Conservation (phyloP, 1,140 invertebrate species). For the Brachionus rotundiformis region DNA sequence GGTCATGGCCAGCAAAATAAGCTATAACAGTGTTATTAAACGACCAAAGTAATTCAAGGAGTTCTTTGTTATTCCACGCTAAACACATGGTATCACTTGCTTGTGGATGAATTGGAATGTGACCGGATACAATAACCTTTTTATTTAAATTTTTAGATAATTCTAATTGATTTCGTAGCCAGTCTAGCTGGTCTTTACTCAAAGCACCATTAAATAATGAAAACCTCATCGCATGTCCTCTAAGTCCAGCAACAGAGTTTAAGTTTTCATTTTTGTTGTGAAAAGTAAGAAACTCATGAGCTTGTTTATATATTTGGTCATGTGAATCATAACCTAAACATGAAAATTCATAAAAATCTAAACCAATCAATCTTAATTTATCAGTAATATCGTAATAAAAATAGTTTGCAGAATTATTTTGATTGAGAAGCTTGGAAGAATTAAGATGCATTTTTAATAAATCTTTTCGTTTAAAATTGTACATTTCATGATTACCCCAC, state of each 20-base stretch:
- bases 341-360: conserved; percentile 62
- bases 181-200: conserved; percentile 58
- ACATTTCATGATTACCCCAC: conserved; percentile 64
- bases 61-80: conserved; percentile 60
- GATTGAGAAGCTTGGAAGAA: conserved; percentile 25
- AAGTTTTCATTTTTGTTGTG: conserved; percentile 58
- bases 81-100: conserved; percentile 55
- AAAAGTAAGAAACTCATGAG: conserved; percentile 54
- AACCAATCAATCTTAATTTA: conserved; percentile 36
- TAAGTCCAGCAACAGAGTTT: conserved; percentile 57
- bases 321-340: conserved; percentile 56
- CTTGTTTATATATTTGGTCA: conserved; percentile 53
- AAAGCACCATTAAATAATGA: conserved; percentile 61
- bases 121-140: conserved; percentile 57
- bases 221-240: conserved; percentile 56
- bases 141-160: conserved; percentile 55
- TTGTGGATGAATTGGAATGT: conserved; percentile 57
- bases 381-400: conserved; percentile 22
- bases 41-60: conserved; percentile 56
- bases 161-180: conserved; percentile 57
- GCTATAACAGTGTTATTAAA: conserved; percentile 56
- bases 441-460: conserved; percentile 54
- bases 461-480: conserved; percentile 60
- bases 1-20: conserved; percentile 60
- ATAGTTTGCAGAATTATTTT: conserved; percentile 36